These are phyloP conservation scores for Cryptophagus acutangulus DNA, from an alignment of 2,888 invertebrate genomes.

Conservation along the genomic window DNA sequence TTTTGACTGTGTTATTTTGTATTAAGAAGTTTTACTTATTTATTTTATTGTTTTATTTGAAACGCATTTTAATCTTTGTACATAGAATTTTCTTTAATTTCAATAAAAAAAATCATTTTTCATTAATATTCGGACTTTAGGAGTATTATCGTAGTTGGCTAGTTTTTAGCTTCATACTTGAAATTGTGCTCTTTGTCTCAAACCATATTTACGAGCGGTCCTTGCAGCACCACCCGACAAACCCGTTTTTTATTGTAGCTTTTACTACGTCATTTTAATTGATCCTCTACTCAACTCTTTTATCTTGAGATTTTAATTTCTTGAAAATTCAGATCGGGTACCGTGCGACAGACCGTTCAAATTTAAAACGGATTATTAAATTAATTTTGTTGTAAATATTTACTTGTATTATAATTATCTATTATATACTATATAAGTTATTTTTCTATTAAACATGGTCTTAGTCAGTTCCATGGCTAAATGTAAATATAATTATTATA, in stretches of 20 bases:
- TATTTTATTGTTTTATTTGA: constrained; percentile 19
- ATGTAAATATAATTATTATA: constrained; percentile 49
- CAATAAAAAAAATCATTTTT: constrained; percentile 6
- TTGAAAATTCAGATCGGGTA: constrained; percentile 24
- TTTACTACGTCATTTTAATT: constrained; percentile 22
- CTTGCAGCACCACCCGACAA: constrained; percentile 27
- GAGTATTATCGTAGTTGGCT: constrained; percentile 37
- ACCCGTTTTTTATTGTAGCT: constrained; percentile 24
- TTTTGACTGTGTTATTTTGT: constrained; percentile 38
- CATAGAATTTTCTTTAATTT: constrained; percentile 8
- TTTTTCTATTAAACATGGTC: constrained; percentile 49
- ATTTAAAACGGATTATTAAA: no score
- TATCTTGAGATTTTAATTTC: no score
- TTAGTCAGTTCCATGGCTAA: constrained; percentile 47
- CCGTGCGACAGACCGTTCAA: constrained; percentile 28
- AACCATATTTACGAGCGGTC: constrained; percentile 29
- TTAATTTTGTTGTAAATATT: constrained; percentile 45
- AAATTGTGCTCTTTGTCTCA: constrained; percentile 34
- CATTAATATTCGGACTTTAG: constrained; percentile 39
- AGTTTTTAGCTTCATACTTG: constrained; percentile 41
- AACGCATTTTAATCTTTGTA: constrained; percentile 14
- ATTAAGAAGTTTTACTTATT: constrained; percentile 31
- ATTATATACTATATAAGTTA: constrained; percentile 49
- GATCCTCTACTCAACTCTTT: constrained; percentile 17
- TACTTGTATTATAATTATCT: constrained; percentile 48